phyloP scores from a whole-genome alignment of 1,140 invertebrate genomes.

The Drosophila leontia region DNA sequence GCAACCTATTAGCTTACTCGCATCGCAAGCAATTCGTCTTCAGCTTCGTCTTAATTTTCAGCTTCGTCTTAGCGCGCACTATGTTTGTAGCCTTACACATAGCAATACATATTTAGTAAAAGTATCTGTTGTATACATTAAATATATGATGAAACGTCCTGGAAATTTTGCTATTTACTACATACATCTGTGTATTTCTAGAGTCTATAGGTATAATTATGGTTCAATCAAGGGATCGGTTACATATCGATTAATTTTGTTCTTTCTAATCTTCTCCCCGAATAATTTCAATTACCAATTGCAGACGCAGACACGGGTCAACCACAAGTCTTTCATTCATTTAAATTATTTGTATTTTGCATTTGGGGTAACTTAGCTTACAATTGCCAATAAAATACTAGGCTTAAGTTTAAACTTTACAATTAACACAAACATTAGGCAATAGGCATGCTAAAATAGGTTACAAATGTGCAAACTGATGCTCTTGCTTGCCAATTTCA shows the following conservation, averaged over 20 bases:
- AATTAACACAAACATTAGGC: slow-evolving; percentile 73
- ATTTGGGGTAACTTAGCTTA: slow-evolving; percentile 56
- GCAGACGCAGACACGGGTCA: slow-evolving; percentile 36
- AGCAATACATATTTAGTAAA: slow-evolving; percentile 55
- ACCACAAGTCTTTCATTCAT: slow-evolving; percentile 30
- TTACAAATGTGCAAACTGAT: slow-evolving; percentile 65
- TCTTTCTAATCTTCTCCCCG: slow-evolving; percentile 16
- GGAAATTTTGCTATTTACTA: slow-evolving; percentile 69
- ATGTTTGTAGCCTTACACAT: no score
- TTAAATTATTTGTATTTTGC: slow-evolving; percentile 49
- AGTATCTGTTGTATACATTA: slow-evolving; percentile 60
- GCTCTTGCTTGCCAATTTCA: slow-evolving; percentile 33
- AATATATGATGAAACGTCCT: slow-evolving; percentile 59
- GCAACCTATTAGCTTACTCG: no score
- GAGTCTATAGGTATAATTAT: slow-evolving; percentile 41
- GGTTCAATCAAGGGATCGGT: slow-evolving; percentile 55
- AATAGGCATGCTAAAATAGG: slow-evolving; percentile 57
- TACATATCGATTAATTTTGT: slow-evolving; percentile 44
- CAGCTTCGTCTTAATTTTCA: no score
- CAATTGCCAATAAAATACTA: slow-evolving; percentile 51
- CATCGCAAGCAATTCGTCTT: no score
- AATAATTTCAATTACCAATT: slow-evolving; percentile 32
- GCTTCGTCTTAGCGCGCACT: no score
- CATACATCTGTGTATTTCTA: slow-evolving; percentile 48
- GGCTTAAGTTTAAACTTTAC: slow-evolving; percentile 65